A percentile compares a stretch with the other conserved stretches of the same genome.
Evolutionary conservation across 2,888 invertebrate genomes (phyloP).

Genomic region (Antheraea yamamai): DNA sequence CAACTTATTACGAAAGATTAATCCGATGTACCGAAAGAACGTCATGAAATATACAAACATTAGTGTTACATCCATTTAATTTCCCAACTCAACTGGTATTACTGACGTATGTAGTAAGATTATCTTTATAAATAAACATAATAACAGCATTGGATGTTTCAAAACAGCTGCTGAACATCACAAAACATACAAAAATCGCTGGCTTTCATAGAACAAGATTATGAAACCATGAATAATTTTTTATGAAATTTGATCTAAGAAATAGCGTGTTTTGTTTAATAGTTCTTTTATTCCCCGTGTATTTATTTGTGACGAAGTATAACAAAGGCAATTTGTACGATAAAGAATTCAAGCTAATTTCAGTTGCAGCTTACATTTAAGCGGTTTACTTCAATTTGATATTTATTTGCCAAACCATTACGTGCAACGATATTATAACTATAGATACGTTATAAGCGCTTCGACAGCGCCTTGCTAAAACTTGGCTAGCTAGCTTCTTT

Average conservation of each 20-base stretch:
- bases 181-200: constrained; percentile 8
- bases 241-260: neutral
- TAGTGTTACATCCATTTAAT: neutral
- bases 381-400: too few relatives aligned
- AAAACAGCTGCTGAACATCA: constrained; percentile 24
- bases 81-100: constrained; percentile 6
- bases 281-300: neutral
- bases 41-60: neutral
- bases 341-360: too few relatives aligned
- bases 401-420: too few relatives aligned
- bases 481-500: too few relatives aligned
- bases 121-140: constrained; percentile 31
- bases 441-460: too few relatives aligned
- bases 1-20: neutral
- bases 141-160: constrained; percentile 19
- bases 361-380: too few relatives aligned
- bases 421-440: too few relatives aligned
- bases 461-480: too few relatives aligned
- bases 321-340: neutral
- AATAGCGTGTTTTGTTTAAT: neutral
- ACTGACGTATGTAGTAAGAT: constrained; percentile 24
- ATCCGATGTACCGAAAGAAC: neutral
- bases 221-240: neutral
- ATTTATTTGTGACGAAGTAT: neutral
- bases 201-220: neutral